Percentiles rank a stretch among this genome's conserved stretches.
phyloP scores from a whole-genome alignment of 2,888 invertebrate genomes.

The Drosophila leonis region DNA sequence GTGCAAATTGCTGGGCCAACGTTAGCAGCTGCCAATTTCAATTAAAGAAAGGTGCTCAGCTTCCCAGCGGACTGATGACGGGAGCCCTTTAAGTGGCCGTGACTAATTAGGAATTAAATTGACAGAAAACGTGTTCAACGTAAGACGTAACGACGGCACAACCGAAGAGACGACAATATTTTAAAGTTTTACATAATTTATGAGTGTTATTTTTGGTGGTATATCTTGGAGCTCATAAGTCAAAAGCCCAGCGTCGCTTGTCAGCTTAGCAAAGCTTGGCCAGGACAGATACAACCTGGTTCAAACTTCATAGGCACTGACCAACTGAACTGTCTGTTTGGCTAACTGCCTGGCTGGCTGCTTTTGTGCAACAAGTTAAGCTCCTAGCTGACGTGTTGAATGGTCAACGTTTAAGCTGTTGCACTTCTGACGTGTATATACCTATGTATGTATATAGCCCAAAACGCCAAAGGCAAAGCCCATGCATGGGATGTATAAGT shows the following conservation, averaged over 20 bases:
- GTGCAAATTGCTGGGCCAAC: slow-evolving; percentile 60
- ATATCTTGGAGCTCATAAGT: slow-evolving; percentile 21
- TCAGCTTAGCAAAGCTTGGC: slow-evolving; percentile 26
- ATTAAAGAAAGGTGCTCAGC: slow-evolving; percentile 52
- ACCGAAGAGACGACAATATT: slow-evolving; percentile 25
- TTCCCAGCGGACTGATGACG: slow-evolving; percentile 13
- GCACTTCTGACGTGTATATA: slow-evolving; percentile 49
- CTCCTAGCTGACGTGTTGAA: slow-evolving; percentile 67
- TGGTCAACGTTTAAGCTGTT: slow-evolving; percentile 59
- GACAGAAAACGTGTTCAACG: slow-evolving; percentile 70
- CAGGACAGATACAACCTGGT: not conserved
- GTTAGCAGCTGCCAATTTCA: slow-evolving; percentile 75
- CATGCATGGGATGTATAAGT: slow-evolving; percentile 35
- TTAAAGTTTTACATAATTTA: slow-evolving; percentile 63
- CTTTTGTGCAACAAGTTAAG: slow-evolving; percentile 70
- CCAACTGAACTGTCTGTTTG: slow-evolving; percentile 6
- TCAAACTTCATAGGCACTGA: not conserved
- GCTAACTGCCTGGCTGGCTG: slow-evolving; percentile 12
- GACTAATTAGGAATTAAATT: slow-evolving; percentile 78
- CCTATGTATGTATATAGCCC: not conserved
- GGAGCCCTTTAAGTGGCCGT: slow-evolving; percentile 58
- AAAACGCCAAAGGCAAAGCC: slow-evolving; percentile 42
- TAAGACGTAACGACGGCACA: slow-evolving; percentile 9
- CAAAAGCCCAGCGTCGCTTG: slow-evolving; percentile 35
- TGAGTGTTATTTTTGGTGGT: slow-evolving; percentile 14